Evolutionary conservation across 2,797 vertebrate genomes (phyloP).

Genomic region (Sebastolobus alascanus): DNA sequence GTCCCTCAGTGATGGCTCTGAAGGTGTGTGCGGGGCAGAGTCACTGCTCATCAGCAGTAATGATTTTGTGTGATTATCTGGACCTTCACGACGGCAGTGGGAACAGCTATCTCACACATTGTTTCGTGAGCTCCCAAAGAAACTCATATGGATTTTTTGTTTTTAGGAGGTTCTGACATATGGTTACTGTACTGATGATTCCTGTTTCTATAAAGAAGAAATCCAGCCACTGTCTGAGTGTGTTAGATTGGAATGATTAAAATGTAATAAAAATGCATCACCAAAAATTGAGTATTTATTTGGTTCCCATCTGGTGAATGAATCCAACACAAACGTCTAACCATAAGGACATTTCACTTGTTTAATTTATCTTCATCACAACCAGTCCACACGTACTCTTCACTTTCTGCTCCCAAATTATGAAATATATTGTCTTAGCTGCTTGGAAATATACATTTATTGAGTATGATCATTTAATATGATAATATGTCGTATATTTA

Average conservation of each 20-base stretch:
- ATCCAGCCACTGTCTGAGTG: background rate
- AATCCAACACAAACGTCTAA: background rate
- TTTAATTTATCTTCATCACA: constrained; percentile 12
- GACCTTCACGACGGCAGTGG: constrained; percentile 1
- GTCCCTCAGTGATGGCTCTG: constrained; percentile 23
- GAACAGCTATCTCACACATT: constrained; percentile 23
- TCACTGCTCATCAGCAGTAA: constrained; percentile 34
- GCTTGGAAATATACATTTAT: background rate
- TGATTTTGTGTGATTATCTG: constrained; percentile 39
- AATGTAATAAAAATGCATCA: constrained; percentile 11
- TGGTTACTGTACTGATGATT: constrained; percentile 47
- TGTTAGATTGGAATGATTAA: constrained; percentile 15
- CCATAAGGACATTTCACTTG: background rate
- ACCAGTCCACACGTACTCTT: background rate
- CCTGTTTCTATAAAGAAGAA: constrained; percentile 17
- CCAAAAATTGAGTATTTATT: background rate
- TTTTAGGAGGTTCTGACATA: constrained; percentile 46
- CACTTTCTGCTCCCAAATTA: background rate
- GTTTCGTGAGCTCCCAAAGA: constrained; percentile 18
- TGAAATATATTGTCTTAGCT: constrained; percentile 6
- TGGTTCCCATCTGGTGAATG: constrained; percentile 9
- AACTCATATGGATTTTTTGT: background rate
- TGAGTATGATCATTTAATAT: background rate
- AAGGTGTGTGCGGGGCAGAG: constrained; percentile 43
- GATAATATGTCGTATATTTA: background rate